Evolutionary conservation across 1,140 invertebrate genomes (phyloP), one percentile per base, ranked within the genome.

Genomic region (Platyura marginata): DNA sequence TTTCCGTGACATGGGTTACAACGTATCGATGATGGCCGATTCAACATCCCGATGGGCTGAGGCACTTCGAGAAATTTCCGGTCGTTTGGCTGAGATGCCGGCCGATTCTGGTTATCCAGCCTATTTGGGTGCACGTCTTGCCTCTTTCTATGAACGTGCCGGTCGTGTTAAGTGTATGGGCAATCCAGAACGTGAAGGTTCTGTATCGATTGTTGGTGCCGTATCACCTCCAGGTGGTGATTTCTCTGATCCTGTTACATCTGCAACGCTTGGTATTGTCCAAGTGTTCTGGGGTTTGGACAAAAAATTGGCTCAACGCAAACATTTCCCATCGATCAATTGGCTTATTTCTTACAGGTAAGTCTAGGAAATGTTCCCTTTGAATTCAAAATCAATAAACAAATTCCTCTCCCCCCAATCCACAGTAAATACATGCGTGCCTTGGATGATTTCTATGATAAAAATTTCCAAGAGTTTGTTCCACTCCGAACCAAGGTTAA

Each of bases 1-100:
- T 65, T 98, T 97, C 74, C 73, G 83, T 62, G 93, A 98, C 63
- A 98, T 98, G 95, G 96, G 96, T 66, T 96, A 97, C 74, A 95
- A 99, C 61, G 95, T 99, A 21, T 94, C 95, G 43, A 99, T 99
- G 96, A 99, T 99, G 96, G 96, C 96, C 53, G 96, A 99, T 67
- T 98, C 95, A n/a, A 99, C 96, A 11, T 98, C 95, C 18, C 89
- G 96, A 71, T 99, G 96, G 96, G 96, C 96, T 41, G 96, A 99
- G 67, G 95, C 95, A 54, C 72, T 99, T 60, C 78, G 96, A 78
- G 96, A 99, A 81, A 99, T 99, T 68, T 98, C 95, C 2, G 95
- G 95, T 69, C 92, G 96, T 75, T 72, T 99, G 54, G 96, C 95
- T 66, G 96, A 99, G 75, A 99, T 99, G 96, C 96, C 96, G 67